phyloP scores from a whole-genome alignment of 2,888 invertebrate genomes.

The Leptothorax acervorum region DNA sequence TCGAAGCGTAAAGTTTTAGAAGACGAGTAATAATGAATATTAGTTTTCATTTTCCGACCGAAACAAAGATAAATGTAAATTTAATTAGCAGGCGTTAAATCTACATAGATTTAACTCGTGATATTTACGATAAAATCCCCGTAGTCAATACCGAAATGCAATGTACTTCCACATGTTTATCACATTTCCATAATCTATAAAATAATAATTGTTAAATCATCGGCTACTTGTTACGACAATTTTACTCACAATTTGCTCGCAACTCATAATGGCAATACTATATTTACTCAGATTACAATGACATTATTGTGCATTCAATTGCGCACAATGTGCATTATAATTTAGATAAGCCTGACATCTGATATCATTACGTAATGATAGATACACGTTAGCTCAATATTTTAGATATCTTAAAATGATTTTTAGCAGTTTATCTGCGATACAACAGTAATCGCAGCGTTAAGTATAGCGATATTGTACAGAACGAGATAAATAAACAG shows the following conservation, averaged over 20 bases:
- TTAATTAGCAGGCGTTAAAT: constrained; percentile 16
- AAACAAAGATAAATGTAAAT: constrained; percentile 22
- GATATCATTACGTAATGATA: constrained; percentile 23
- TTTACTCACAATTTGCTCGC: constrained; percentile 45
- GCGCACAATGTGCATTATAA: constrained; percentile 21
- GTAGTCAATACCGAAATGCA: constrained; percentile 28
- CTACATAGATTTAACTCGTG: not conserved
- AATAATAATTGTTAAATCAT: constrained; percentile 46
- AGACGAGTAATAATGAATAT: not conserved
- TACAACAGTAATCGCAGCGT: constrained; percentile 46
- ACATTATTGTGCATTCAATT: constrained; percentile 33
- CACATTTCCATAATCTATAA: constrained; percentile 51
- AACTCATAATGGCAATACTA: not conserved
- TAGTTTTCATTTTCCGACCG: not conserved
- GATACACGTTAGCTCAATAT: constrained; percentile 15
- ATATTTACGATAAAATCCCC: not conserved
- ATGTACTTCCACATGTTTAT: constrained; percentile 30
- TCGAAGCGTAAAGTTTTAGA: not conserved
- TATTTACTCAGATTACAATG: constrained; percentile 48
- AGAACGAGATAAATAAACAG: not conserved
- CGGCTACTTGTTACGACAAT: constrained; percentile 37
- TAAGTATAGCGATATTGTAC: constrained; percentile 44
- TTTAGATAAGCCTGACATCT: constrained; percentile 39
- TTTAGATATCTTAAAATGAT: constrained; percentile 42
- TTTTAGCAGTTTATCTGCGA: not conserved